phyloP scores from a whole-genome alignment of 2,888 invertebrate species.

The Teleiodes luculella region DNA sequence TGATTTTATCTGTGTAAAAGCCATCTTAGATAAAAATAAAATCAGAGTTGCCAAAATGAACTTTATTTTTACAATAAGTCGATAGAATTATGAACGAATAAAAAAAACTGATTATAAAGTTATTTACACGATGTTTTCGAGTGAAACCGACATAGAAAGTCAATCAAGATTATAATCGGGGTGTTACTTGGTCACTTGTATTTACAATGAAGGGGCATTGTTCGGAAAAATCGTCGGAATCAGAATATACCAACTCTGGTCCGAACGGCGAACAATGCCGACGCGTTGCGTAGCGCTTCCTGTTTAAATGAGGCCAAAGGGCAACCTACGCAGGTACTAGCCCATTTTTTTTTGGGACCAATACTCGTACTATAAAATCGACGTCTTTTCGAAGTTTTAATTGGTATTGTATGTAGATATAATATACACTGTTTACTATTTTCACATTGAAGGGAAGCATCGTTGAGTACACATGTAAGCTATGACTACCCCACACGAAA shows the following conservation, averaged over 20 bases:
- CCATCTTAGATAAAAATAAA: no score
- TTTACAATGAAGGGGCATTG: background rate
- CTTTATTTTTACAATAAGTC: no score
- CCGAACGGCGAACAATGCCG: background rate
- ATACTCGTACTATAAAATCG: no score
- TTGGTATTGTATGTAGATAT: no score
- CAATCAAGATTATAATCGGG: background rate
- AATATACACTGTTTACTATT: no score
- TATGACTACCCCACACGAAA: no score
- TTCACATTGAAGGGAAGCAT: no score
- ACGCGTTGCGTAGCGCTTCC: conserved; percentile 11
- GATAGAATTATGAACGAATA: no score
- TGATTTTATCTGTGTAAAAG: no score
- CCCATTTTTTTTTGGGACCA: background rate
- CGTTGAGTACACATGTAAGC: no score
- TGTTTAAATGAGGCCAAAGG: conserved; percentile 8
- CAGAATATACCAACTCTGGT: background rate
- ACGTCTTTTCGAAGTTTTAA: no score
- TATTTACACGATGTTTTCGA: background rate
- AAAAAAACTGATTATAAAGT: background rate
- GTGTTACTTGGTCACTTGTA: background rate
- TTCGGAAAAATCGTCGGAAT: background rate
- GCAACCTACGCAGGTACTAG: background rate
- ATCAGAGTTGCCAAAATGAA: no score
- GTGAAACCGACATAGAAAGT: background rate